phyloP scores from a whole-genome alignment of 2,797 vertebrate species.

The Labeo calbasu region DNA sequence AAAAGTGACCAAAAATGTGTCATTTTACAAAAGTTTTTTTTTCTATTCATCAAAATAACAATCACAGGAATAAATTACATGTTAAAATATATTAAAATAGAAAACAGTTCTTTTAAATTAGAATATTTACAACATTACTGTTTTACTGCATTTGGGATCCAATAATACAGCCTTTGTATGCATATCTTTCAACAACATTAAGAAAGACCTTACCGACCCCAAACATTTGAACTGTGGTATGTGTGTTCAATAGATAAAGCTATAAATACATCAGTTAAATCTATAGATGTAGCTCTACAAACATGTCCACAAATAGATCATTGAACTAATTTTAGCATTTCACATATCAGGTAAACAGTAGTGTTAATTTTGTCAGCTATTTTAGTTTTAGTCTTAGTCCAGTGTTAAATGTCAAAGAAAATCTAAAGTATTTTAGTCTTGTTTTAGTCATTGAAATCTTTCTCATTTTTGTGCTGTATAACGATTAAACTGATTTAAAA shows the following conservation, averaged over 20 bases:
- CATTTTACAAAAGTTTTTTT: too few relatives aligned
- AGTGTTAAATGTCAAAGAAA: too few relatives aligned
- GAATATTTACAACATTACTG: neutral
- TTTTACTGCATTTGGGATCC: neutral
- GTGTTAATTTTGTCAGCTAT: too few relatives aligned
- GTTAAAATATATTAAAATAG: neutral
- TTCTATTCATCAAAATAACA: neutral
- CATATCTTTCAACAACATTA: neutral
- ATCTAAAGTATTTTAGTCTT: too few relatives aligned
- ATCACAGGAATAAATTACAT: neutral
- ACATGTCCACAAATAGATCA: neutral
- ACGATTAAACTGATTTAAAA: too few relatives aligned
- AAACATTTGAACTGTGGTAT: neutral
- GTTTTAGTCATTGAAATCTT: too few relatives aligned
- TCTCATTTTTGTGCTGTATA: too few relatives aligned
- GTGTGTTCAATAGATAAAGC: neutral
- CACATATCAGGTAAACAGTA: neutral
- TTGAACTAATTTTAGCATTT: neutral
- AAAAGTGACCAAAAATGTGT: neutral
- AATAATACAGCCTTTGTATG: neutral
- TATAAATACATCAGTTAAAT: neutral
- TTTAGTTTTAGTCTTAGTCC: too few relatives aligned
- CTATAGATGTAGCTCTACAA: conserved; percentile 6
- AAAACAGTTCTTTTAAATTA: neutral
- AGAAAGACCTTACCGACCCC: neutral